Evolutionary conservation across 2,113 vertebrate species (phyloP), one percentile per base, ranked within the genome.

Genomic region (Eudyptes chrysolophus): DNA sequence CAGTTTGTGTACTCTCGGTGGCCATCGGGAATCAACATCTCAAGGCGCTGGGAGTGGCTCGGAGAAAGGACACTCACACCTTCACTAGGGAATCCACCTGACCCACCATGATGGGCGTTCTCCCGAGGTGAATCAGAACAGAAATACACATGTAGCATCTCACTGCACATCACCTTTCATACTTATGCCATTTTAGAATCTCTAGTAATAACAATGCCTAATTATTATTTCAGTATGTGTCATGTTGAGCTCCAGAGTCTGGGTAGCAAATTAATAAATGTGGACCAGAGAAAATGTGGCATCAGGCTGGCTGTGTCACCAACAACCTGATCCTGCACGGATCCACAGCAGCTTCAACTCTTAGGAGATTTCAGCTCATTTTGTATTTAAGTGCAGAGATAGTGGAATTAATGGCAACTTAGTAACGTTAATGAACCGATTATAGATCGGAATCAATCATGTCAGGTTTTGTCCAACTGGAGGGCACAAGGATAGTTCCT

Each of bases 401-500:
- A 94, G 81, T 61, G 51, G 66, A 95, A 96, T 95, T 96, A 94
- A 94, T 93, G 93, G 89, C 77, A 87, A 84, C 90, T 90, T 97
- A 96, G 80, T 88, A 88, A 76, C 0, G 20, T 80, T 97, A 97
- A 97, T 80, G 90, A 97, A 82, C 52, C 18, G 30, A 85, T 81
- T 71, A 52, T 6, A 87, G 84, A 70, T 83, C 5, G 46, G 89
- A 96, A 96, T 94, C 78, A 84, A 83, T 94, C 82, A 95, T n/a
- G 89, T 92, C 89, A 66, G 81, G 61, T 42, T 92, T 54, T 66
- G 70, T 62, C 68, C 89, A 87, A 86, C 71, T 8, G 61, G 68
- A 96, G 78, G 44, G 86, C 81, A 86, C 84, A 68, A 2, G 8
- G 66, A 40, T 9, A 40, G 81, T 2, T 87, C 55, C 82, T 84